Evolutionary conservation across 2,888 invertebrate species (phyloP), one percentile per base, ranked within the genome.

Genomic region (Sarcophaga carnaria): DNA sequence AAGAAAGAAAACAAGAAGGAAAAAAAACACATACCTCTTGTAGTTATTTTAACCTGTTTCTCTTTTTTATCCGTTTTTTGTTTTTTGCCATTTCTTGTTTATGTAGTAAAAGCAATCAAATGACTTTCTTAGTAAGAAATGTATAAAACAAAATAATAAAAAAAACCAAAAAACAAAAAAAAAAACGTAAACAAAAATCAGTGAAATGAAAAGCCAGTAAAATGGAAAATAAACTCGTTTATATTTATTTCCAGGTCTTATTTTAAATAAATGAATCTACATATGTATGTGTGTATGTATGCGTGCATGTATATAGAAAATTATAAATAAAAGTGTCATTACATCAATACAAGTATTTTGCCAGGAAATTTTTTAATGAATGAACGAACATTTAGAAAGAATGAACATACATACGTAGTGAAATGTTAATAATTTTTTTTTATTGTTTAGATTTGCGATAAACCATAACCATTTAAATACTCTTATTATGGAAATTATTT

Each of bases 181-280:
- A 59, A 83, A 37, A 37, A 37, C 37, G 54, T 54, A 74, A 74
- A 74, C 59, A 84, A 71, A 62, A 84, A 76, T 84, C 80, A 84
- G 80, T 84, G 84, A 84, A 84, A 84, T 84, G 84, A 84, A 80
- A 80, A 80, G 60, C 66, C 64, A 70, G 70, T 66, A 71, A 84
- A 84, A 80, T 70, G 76, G 66, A 80, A 80, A 76, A 60, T 70
- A 84, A 84, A 84, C 84, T 80, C 63, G 84, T 80, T 84, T 84
- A 22, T 27, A 83, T 83, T 78, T 83, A 78, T 83, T 78, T 72
- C 83, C 78, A 72, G 72, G 66, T 66, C 54, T 76, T 70, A 64
- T 54, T 59, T 45, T 8, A 70, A n/a, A 54, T 69, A 59, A 59
- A 20, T 20, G 12, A 27, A 4, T 27, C 14, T 4, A 14, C 12